Conservation (phyloP, 2,113 vertebrate species). For the Amphiprion percula region DNA sequence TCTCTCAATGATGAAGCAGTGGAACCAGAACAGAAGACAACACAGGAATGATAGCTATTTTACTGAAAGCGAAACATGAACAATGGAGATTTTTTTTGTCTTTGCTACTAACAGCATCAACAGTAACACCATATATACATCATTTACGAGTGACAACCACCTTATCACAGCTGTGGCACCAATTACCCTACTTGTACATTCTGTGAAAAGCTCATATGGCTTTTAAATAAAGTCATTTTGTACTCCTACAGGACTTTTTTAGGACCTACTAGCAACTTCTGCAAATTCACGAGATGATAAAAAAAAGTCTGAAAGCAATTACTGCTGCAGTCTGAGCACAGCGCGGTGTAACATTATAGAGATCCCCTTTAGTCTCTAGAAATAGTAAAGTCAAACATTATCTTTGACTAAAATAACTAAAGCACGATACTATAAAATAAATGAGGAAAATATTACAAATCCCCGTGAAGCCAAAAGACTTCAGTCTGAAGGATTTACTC, state of each 20-base stretch:
- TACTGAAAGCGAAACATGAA: neutral
- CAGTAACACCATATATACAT: neutral
- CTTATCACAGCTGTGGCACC: neutral
- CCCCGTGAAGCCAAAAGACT: slow-evolving; percentile 52
- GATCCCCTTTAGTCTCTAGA: slow-evolving; percentile 51
- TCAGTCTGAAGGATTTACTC: slow-evolving; percentile 56
- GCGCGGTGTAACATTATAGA: slow-evolving; percentile 30
- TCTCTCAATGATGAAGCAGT: slow-evolving; percentile 26
- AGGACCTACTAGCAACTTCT: slow-evolving; percentile 6
- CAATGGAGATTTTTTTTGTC: neutral
- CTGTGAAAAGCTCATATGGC: too few relatives aligned
- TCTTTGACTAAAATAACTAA: slow-evolving; percentile 59
- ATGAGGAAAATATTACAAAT: slow-evolving; percentile 69
- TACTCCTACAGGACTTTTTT: slow-evolving; percentile 2
- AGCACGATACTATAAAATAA: slow-evolving; percentile 61
- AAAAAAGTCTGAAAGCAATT: slow-evolving; percentile 19
- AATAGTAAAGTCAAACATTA: slow-evolving; percentile 41
- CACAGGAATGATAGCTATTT: slow-evolving; percentile 20
- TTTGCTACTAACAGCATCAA: neutral
- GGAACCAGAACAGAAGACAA: slow-evolving; percentile 11
- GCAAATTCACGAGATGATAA: slow-evolving; percentile 18
- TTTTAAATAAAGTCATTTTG: neutral
- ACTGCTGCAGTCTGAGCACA: slow-evolving; percentile 13
- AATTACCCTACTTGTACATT: neutral
- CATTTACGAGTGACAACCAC: neutral